Conservation (phyloP, 2,113 vertebrate species). For the Henicopernis longicauda region DNA sequence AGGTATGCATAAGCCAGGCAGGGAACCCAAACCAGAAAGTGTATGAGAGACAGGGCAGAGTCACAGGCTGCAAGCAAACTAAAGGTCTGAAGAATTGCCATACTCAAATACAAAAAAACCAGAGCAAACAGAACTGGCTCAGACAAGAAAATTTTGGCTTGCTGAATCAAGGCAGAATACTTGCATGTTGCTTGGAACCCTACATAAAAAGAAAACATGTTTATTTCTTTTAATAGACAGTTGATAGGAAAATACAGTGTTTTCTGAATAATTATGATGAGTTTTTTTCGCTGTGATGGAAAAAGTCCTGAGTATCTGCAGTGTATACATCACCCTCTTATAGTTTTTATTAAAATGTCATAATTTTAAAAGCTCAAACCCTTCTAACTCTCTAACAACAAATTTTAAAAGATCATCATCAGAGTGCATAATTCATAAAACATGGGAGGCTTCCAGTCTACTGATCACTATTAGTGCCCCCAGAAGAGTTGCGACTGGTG, state of each 20-base stretch:
- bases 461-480: background rate
- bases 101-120: background rate
- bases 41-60: background rate
- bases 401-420: background rate
- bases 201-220: background rate
- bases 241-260: background rate
- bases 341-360: background rate
- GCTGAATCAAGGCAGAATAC: background rate
- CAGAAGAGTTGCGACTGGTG: background rate
- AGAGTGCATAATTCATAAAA: background rate
- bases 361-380: background rate
- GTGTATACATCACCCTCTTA: background rate
- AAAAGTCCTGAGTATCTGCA: background rate
- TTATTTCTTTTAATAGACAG: background rate
- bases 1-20: background rate
- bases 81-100: background rate
- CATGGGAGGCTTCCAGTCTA: background rate
- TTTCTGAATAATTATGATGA: background rate
- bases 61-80: background rate
- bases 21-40: background rate
- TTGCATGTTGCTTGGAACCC: background rate
- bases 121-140: background rate
- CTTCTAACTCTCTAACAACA: background rate
- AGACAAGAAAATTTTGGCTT: background rate
- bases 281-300: background rate